Evolutionary conservation across 2,888 invertebrate genomes (phyloP), one percentile per base, ranked within the genome.

Genomic region (Parnassius smintheus): DNA sequence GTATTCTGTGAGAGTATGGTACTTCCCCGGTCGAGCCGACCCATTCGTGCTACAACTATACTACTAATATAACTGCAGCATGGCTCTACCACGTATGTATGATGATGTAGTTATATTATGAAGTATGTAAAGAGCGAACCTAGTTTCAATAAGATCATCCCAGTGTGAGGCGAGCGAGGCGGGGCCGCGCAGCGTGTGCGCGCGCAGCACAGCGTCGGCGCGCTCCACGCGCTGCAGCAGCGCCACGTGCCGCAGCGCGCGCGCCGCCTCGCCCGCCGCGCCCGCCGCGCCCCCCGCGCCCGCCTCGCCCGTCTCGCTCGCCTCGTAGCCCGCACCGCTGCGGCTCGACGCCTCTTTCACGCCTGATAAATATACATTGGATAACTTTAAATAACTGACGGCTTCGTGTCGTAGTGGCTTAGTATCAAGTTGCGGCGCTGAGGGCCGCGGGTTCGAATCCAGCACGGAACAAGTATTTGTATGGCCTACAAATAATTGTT

Each of bases 141-240:
- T 93, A 64, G 94, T 93, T 41, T 93, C 92, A 51, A 91, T 90
- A 65, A 94, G 93, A 65, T 94, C 93, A 1, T 90, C 86, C 96
- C 96, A 96, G 73, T 94, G 93, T 62, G 93, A 82, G 13, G 94
- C 86, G 53, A 95, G 85, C 0, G 81, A 81, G 2, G 83, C 70
- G 55, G 93, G 91, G 1, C 94, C 94, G 10, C 92, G 88, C 73
- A 93, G 91, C 60, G 94, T 86, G 70, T 95, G 93, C 73, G 92
- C 92, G 75, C 95, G 94, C 65, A 96, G 79, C 71, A 95, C 94
- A 65, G 92, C 91, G 84, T 96, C 96, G 0, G 94, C 94, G 58
- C 93, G 91, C 75, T 94, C 94, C 65, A 96, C 94, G 67, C 95
- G 94, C 71, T 94, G 88, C 67, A 96, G 82, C 62, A 95, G 77